Evolutionary conservation across 2,797 vertebrate genomes (phyloP).

Genomic region (Kryptolebias ocellatus): DNA sequence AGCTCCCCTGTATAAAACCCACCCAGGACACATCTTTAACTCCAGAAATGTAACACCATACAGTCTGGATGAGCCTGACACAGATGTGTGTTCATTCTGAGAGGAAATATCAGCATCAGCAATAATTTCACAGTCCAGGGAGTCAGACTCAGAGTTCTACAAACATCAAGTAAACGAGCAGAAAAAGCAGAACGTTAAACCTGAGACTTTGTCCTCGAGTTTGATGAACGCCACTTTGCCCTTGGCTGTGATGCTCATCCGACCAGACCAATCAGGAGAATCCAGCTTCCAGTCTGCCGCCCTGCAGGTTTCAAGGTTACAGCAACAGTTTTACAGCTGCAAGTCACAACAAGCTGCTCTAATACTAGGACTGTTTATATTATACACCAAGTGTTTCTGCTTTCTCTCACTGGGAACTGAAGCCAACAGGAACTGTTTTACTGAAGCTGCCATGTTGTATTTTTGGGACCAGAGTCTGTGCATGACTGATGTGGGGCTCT

Average conservation of each 20-base stretch:
- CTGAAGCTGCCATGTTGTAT: too few relatives aligned
- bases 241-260: conserved; percentile 91
- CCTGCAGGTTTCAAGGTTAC: conserved; percentile 67
- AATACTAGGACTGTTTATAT: too few relatives aligned
- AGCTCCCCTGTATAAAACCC: conserved; percentile 84
- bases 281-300: conserved; percentile 97
- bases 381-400: too few relatives aligned
- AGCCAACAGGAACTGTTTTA: too few relatives aligned
- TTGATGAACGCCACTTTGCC: conserved; percentile 91
- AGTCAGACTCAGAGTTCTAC: background rate
- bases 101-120: conserved; percentile 2
- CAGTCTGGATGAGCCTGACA: background rate
- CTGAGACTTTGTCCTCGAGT: conserved; percentile 93
- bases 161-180: background rate
- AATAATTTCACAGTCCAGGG: background rate
- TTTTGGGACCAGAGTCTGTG: too few relatives aligned
- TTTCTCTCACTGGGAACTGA: too few relatives aligned
- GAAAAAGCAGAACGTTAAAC: conserved; percentile 59
- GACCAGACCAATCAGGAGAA: conserved; percentile 90
- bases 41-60: background rate
- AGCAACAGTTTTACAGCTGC: background rate
- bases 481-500: too few relatives aligned
- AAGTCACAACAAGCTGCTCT: background rate
- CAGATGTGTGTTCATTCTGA: background rate
- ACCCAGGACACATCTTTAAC: background rate